A percentile compares a stretch with the other conserved stretches of the same genome.
These are phyloP conservation scores for Micrasema longulum DNA, from an alignment of 1,140 invertebrate species.

Conservation along the genomic window DNA sequence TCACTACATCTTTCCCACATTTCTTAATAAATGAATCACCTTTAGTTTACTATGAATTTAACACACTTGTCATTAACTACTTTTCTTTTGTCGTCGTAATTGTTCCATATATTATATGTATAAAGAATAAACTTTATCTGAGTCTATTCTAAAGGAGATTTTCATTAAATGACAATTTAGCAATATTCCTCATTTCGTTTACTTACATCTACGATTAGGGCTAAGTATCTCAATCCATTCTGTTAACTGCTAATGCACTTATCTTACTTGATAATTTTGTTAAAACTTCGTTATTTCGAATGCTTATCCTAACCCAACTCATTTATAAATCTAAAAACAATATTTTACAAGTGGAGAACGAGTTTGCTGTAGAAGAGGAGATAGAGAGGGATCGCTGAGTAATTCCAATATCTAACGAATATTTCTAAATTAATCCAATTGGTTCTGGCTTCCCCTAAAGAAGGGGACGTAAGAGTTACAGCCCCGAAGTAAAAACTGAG, in stretches of 20 bases:
- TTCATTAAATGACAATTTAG: slow-evolving; percentile 36
- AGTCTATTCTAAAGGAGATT: slow-evolving; percentile 31
- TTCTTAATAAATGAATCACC: slow-evolving; percentile 43
- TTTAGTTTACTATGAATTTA: slow-evolving; percentile 38
- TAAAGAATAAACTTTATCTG: slow-evolving; percentile 62
- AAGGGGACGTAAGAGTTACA: slow-evolving; percentile 31
- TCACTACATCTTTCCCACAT: slow-evolving; percentile 51
- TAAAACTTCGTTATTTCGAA: slow-evolving; percentile 43
- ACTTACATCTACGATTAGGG: slow-evolving; percentile 37
- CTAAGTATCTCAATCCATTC: slow-evolving; percentile 33
- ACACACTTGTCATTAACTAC: slow-evolving; percentile 44
- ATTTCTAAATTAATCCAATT: slow-evolving; percentile 52
- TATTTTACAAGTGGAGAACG: slow-evolving; percentile 40
- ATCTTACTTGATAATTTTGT: slow-evolving; percentile 45
- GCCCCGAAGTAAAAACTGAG: slow-evolving; percentile 51
- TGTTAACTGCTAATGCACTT: slow-evolving; percentile 39
- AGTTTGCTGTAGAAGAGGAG: slow-evolving; percentile 14
- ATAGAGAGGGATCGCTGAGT: not conserved
- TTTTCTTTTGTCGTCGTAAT: slow-evolving; percentile 45
- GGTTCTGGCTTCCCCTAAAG: slow-evolving; percentile 55
- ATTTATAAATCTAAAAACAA: slow-evolving; percentile 54
- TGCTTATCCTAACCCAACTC: slow-evolving; percentile 33
- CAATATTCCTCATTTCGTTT: slow-evolving; percentile 41
- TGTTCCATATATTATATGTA: slow-evolving; percentile 55
- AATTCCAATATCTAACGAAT: slow-evolving; percentile 50